Base-by-base conservation (phyloP, 1,140 invertebrate genomes). In the Metaphire vulgaris region DNA sequence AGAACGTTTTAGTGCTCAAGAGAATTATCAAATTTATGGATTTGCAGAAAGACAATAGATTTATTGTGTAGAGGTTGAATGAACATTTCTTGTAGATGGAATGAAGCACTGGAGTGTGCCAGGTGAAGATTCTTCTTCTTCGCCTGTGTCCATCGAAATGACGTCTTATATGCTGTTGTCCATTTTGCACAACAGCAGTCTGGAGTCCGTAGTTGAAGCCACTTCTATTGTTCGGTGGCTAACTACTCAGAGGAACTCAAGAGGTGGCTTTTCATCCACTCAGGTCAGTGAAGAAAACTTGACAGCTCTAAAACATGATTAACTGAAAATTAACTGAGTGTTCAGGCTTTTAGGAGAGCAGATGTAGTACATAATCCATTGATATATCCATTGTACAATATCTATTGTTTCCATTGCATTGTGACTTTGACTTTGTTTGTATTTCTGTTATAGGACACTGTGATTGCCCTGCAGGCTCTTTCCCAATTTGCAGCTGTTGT, bases 401-500 rank as follows among this genome's bases (percentile, higher is more conserved):
- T 21, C 41, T 56, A 56, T 56, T 56, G 21, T 21, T 12, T 56
- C 6, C 41, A 56, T 56, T 56, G 41, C 6, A 56, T 56, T 6
- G 21, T 56, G 6, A 56, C 21, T 12, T 56, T 12, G 41, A 56
- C 21, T 56, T 12, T 21, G 21, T 6, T 56, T 56, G 41, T 56
- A 21, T 21, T 56, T 56, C 78, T 77, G 41, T 21, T 80, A 6
- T 80, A 87, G 83, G 87, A 88, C 75, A 88, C 88, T 0, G 87
- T 88, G 6, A 81, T 88, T 32, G 87, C 84, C 15, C 80, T 88
- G 32, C 84, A 87, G 78, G 87, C 87, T 2, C 77, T 88, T 30
- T 82, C 87, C 6, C 77, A 83, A 34, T 88, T 80, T 80, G 84
- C 83, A 0, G 75, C 73, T 1, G 69, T 82, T 26, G 77, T 80